Base-by-base conservation (phyloP, 1,140 invertebrate genomes). In the Agrypnia vestita region DNA sequence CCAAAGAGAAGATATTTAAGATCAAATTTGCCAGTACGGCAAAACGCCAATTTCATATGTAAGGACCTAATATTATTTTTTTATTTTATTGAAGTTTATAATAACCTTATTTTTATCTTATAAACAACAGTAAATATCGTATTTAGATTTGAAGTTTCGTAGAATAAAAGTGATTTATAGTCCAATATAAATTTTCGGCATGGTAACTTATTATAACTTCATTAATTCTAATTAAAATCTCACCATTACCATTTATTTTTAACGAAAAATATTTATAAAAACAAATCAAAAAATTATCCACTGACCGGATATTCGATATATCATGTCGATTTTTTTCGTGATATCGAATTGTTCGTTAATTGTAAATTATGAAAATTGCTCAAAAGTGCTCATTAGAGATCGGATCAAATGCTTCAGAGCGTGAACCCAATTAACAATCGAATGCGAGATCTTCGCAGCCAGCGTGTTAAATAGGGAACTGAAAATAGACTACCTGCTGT, bases 341-440 rank as follows among this genome's bases (percentile, higher is more conserved):
- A 71, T 71, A 19, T 71, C 0, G 46, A 47, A 71, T 71, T 71
- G 67, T 71, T 71, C 76, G 67, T 82, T 72, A 81, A 81, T 73
- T 82, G 67, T 82, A 69, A 81, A 77, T 62, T 61, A 81, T 77
- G 80, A 62, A 72, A 76, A 72, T 47, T 59, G 55, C 72, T 75
- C 51, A 55, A 78, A 81, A 79, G 44, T 53, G 62, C 73, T 82
- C 81, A 79, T 82, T 82, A 82, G 81, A 13, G 61, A 21, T 51
- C 44, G 74, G 75, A 76, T 80, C 79, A 80, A 51, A 77, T 72
- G 64, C 49, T 76, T 64, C 77, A 76, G 69, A 69, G 51, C 69
- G 74, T 71, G 64, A 79, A 59, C 59, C 81, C 81, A 82, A 82
- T 82, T 76, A 82, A 82, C 77, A 78, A 81, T 78, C 73, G 76